A percentile compares a stretch with the other conserved stretches of the same genome.
Evolutionary conservation across 2,888 invertebrate species (phyloP).

Genomic region (Pseudanteris insignis): DNA sequence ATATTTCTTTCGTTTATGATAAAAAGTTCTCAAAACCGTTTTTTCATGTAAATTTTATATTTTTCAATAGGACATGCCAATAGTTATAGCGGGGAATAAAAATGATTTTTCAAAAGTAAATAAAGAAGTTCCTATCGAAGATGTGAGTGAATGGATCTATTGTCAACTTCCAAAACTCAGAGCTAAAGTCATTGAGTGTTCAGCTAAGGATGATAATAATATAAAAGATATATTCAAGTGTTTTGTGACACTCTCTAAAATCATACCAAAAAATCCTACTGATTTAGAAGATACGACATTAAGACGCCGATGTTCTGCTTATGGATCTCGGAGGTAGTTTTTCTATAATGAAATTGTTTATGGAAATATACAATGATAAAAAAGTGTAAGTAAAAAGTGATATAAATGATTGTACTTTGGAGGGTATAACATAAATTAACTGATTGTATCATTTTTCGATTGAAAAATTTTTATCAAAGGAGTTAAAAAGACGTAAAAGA

Average conservation of each 20-base stretch:
- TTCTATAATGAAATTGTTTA: too few species aligned
- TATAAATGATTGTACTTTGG: too few species aligned
- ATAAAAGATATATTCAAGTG: conserved; percentile 83
- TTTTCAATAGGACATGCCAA: conserved; percentile 84
- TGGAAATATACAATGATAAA: too few species aligned
- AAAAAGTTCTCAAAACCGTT: too few species aligned
- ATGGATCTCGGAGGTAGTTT: conserved; percentile 68
- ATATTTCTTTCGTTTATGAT: too few species aligned
- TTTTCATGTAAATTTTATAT: too few species aligned
- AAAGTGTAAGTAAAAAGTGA: too few species aligned
- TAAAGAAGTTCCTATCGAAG: conserved; percentile 78
- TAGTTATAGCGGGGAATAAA: conserved; percentile 88
- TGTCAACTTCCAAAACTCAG: conserved; percentile 79
- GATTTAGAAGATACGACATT: conserved; percentile 72
- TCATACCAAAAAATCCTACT: conserved; percentile 69
- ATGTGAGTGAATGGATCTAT: conserved; percentile 83
- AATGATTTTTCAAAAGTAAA: conserved; percentile 78
- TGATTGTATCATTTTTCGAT: too few species aligned
- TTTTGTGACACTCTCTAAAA: conserved; percentile 79
- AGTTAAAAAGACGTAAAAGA: too few species aligned
- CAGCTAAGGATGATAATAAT: conserved; percentile 81
- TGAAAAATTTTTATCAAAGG: too few species aligned
- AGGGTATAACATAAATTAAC: too few species aligned
- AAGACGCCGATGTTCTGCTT: conserved; percentile 79
- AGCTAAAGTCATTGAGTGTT: conserved; percentile 80